Percentiles rank a stretch among this genome's conserved stretches.
Conservation (phyloP, 1,140 invertebrate species). For the Agraylea sexmaculata region DNA sequence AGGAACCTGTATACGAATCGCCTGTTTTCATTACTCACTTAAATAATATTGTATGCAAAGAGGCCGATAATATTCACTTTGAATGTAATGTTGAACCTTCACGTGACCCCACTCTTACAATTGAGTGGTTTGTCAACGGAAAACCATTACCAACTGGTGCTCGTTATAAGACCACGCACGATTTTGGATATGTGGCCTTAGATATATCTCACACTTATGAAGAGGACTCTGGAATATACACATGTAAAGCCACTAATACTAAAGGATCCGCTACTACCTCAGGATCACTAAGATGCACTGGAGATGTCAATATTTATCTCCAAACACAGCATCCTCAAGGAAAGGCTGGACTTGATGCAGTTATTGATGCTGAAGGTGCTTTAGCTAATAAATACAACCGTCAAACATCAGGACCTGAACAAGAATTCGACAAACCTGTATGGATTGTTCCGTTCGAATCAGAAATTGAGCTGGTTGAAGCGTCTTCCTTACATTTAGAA, state of each 20-base stretch:
- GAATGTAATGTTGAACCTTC: conserved; percentile 90
- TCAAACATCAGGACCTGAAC: conserved; percentile 53
- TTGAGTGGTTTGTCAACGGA: conserved; percentile 85
- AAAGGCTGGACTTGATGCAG: conserved; percentile 69
- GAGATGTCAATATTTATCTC: conserved; percentile 64
- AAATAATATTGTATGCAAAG: conserved; percentile 80
- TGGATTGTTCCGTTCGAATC: conserved; percentile 74
- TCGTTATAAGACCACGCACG: conserved; percentile 73
- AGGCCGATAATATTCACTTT: conserved; percentile 86
- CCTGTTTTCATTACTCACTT: conserved; percentile 84
- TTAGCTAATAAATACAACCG: conserved; percentile 55
- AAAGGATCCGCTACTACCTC: conserved; percentile 81
- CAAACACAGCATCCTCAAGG: conserved; percentile 88
- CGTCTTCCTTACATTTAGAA: conserved; percentile 82
- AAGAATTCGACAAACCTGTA: conserved; percentile 72
- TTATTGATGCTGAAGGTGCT: conserved; percentile 72
- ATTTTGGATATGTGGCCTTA: conserved; percentile 79
- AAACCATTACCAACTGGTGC: conserved; percentile 68
- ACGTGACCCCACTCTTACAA: conserved; percentile 86
- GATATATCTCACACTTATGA: conserved; percentile 72
- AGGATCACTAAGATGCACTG: conserved; percentile 70
- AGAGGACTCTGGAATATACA: conserved; percentile 84
- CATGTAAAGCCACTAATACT: conserved; percentile 82
- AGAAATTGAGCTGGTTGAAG: conserved; percentile 79
- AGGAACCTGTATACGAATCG: conserved; percentile 68